phyloP scores from a whole-genome alignment of 2,113 vertebrate species.

The Strigops habroptila region DNA sequence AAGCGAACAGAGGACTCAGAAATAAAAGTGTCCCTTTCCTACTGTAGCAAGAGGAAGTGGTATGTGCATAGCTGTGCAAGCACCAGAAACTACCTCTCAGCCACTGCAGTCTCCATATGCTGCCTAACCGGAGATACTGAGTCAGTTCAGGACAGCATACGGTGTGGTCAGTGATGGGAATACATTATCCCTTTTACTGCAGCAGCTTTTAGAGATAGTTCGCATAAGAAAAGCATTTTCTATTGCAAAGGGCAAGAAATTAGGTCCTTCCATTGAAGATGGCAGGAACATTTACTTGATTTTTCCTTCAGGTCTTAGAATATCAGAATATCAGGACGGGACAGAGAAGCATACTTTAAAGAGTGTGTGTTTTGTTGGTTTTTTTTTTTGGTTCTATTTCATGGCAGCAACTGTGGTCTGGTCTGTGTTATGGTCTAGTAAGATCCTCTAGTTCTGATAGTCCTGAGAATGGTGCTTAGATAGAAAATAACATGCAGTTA shows the following conservation, averaged over 20 bases:
- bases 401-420: background rate
- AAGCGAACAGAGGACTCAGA: background rate
- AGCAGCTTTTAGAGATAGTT: background rate
- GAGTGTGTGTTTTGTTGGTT: background rate
- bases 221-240: accelerated
- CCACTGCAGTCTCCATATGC: background rate
- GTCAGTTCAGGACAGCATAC: background rate
- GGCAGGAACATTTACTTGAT: background rate
- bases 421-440: background rate
- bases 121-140: background rate
- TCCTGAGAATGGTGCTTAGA: background rate
- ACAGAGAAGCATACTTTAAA: background rate
- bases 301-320: background rate
- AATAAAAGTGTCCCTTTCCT: background rate
- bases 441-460: background rate
- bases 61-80: background rate
- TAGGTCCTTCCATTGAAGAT: background rate
- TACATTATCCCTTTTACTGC: background rate
- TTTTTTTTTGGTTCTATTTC: background rate
- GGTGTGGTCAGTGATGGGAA: background rate
- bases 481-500: background rate
- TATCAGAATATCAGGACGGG: background rate
- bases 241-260: background rate
- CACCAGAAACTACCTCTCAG: background rate
- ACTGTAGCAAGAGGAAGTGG: background rate